A percentile compares a stretch with the other conserved stretches of the same genome.
Evolutionary conservation across 1,140 invertebrate species (phyloP).

Genomic region (Ips nitidus): DNA sequence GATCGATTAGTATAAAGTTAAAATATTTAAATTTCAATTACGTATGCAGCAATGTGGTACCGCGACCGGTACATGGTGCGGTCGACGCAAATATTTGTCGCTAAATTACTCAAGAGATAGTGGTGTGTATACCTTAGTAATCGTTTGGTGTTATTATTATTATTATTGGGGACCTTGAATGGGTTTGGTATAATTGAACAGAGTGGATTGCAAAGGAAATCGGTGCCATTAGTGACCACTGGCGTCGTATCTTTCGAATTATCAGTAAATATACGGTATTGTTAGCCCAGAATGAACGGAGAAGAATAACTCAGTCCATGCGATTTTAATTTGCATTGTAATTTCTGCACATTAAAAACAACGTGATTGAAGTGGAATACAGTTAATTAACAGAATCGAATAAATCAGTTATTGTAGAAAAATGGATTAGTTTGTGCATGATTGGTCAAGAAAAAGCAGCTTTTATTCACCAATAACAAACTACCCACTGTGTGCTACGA

Average conservation of each 20-base stretch:
- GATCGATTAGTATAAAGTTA: background rate
- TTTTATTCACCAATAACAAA: too few relatives aligned
- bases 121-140: background rate
- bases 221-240: slow-evolving; percentile 3
- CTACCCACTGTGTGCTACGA: too few relatives aligned
- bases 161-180: background rate
- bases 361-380: too few relatives aligned
- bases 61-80: background rate
- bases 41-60: background rate
- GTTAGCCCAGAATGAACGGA: too few relatives aligned
- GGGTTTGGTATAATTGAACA: slow-evolving; percentile 1
- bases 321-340: too few relatives aligned
- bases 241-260: background rate
- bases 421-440: too few relatives aligned
- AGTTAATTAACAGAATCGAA: too few relatives aligned
- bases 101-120: background rate
- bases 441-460: too few relatives aligned
- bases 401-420: too few relatives aligned
- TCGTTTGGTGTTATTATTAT: background rate
- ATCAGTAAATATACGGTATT: too few relatives aligned
- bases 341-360: too few relatives aligned
- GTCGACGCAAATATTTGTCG: slow-evolving; percentile 5
- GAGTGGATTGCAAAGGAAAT: background rate
- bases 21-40: background rate
- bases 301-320: too few relatives aligned